Base-by-base conservation (phyloP, 35 echinoderm and acorn worm species). In the Amphiura filiformis region DNA sequence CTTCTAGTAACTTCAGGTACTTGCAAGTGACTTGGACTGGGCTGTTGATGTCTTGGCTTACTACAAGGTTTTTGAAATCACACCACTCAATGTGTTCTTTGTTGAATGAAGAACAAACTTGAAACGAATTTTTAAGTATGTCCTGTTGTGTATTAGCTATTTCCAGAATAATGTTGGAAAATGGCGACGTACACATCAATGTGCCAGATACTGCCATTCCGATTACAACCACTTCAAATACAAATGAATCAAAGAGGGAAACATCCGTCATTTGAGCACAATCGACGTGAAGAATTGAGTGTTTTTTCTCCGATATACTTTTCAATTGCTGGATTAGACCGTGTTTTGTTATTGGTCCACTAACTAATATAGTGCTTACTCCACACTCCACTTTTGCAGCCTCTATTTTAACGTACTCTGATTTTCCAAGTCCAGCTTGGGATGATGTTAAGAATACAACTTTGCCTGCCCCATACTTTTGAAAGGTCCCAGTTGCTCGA, bases 141-240 rank as follows among this genome's bases (percentile, higher is more conserved):
- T 87, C 28, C 38, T 87, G 7, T 77, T 87, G 85, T 37, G 85
- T 77, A 36, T 87, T 87, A 34, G 85, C 85, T 75, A 87, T 44
- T 40, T 87, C 85, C 18, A 87, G 64, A 20, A 78, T 44, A 32
- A 87, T 34, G 35, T 78, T 34, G 39, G 28, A 75, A 18, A 4
- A 22, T 22, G 18, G 34, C 1, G 49, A 37, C 85, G 38, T 39
- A 77, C 85, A 87, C 41, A 87, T 76, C 34, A 44, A 37, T 0
- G 85, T 87, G 31, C 85, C 85, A 70, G 85, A 65, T 1, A 87
- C 85, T 7, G 39, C 85, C 85, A 87, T 87, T 0, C 85, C 75
- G 39, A 78, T 39, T 20, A 87, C 85, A 30, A 87, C 18, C 3
- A 87, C 34, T 18, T 87, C 85, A 77, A 87, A 87, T 22, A 87